Base-by-base conservation (phyloP, 2,888 invertebrate genomes). In the Caprella mutica region DNA sequence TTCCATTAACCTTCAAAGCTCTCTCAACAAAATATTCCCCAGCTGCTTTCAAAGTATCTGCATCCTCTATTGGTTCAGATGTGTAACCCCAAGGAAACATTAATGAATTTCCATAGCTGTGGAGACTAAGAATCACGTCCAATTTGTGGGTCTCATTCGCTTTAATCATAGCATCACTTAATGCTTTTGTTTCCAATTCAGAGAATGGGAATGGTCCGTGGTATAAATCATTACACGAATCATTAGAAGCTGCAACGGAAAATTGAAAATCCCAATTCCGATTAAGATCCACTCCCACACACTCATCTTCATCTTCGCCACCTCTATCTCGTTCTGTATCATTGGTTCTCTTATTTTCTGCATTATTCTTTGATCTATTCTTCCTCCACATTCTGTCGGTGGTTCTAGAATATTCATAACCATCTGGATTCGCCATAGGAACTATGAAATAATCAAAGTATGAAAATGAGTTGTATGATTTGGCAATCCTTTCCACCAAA, bases 361-460 rank as follows among this genome's bases (percentile, higher is more conserved):
- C n/a, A n/a, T n/a, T n/a, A n/a, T n/a, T n/a, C 19, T 1, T 5
- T 1, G 40, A 30, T 1, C 52, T 60, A 71, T 73, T 62, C 57
- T 60, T 65, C 35, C 58, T 35, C 65, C 61, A 65, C 30, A 61
- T 19, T 30, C 65, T 43, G 43, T 65, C 44, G n/a, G 17, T 21
- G 12, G 55, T 56, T 46, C 56, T 50, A 0, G 87, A 83, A 72
- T 86, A 87, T 69, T 85, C 89, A 70, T 92, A 93, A 2, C 92
- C 89, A 70, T 92, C 86, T 5, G 88, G 88, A 72, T 88, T 87
- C 56, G 82, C 72, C 23, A 86, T 79, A 9, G 86, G 84, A 9
- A 84, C 75, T 54, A 88, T 76, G 69, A 83, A 84, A 68, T 81
- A 84, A 68, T 91, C 81, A 3, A 56, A n/a, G 23, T 26, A 21